Evolutionary conservation across 2,113 vertebrate species (phyloP), one percentile per base, ranked within the genome.

Genomic region (Cacatua alba): DNA sequence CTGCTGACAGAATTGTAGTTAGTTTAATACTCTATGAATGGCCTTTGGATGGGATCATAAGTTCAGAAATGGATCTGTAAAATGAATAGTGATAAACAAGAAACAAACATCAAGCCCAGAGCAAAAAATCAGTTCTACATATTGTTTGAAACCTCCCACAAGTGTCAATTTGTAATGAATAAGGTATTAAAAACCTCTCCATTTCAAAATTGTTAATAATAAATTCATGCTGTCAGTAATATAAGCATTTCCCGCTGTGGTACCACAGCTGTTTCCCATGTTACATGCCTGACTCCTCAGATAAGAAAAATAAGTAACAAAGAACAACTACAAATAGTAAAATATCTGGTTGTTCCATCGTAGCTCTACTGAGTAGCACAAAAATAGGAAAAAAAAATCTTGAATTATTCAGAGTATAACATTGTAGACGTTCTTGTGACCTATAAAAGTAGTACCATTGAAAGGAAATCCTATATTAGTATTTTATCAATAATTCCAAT

Each of bases 11-110:
- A 86, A 82, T 1, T 55, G 28, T 26, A 43, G 17, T 1, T 5
- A 82, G 25, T 33, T 59, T 44, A 93, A 72, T 43, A n/a, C 2
- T 70, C 33, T n/a, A 31, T 55, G 55, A 41, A n/a, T 48, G 26
- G 10, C 62, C 21, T 83, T 82, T 31, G 28, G 9, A 19, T 59
- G 9, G 11, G 1, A 51, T 89, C 23, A 18, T 49, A 86, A 69
- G 17, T 78, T 90, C 49, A 87, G 76, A 84, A 70, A 12, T 16
- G 5, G 35, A 92, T 85, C 6, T 64, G 10, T 71, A 43, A 93
- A 75, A 80, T 51, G 67, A 94, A 88, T 26, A 90, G 57, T 86
- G 15, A 83, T 62, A 35, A 74, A 57, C 57, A n/a, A 82, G 75
- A 83, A 70, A 37, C 13, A 94, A 91, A 81, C 20, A 74, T 10